Percentiles rank a stretch among this genome's conserved stretches.
These are phyloP conservation scores for Drosophila ohnishii DNA, from an alignment of 1,140 invertebrate genomes.

Conservation along the genomic window DNA sequence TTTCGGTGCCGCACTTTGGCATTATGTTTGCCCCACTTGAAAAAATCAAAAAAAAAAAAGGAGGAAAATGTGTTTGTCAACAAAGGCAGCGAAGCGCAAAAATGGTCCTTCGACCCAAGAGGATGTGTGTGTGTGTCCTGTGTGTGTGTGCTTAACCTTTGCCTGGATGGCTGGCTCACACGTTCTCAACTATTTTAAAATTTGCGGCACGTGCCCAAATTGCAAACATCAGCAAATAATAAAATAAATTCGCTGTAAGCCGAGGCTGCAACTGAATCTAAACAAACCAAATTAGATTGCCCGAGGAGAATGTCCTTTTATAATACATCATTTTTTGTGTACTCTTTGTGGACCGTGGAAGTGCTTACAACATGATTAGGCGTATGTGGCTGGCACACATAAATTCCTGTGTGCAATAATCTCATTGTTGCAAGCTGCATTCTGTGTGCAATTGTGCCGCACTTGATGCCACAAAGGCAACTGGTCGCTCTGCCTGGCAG, in stretches of 20 bases:
- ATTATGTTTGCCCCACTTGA: conserved; percentile 64
- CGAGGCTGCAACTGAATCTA: conserved; percentile 32
- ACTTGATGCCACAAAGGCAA: conserved; percentile 43
- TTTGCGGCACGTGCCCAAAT: conserved; percentile 81
- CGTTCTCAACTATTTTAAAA: conserved; percentile 78
- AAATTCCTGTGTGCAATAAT: conserved; percentile 39
- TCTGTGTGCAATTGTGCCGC: conserved; percentile 24
- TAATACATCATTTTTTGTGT: conserved; percentile 27
- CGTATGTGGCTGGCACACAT: conserved; percentile 59
- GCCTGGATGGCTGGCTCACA: conserved; percentile 59
- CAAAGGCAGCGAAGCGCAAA: conserved; percentile 74
- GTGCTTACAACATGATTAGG: conserved; percentile 64
- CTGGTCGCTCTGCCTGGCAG: conserved; percentile 26
- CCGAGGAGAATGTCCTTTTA: conserved; percentile 12
- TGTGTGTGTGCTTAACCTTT: conserved; percentile 46
- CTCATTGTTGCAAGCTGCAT: conserved; percentile 37
- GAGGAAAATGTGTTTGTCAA: conserved; percentile 65
- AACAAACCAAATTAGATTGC: conserved; percentile 65
- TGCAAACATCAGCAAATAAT: conserved; percentile 83
- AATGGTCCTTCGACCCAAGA: conserved; percentile 46
- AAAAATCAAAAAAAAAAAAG: conserved; percentile 7
- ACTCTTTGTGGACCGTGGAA: conserved; percentile 15
- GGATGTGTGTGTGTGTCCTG: conserved; percentile 7
- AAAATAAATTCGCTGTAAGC: conserved; percentile 80
- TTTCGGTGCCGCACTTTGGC: conserved; percentile 45